Base-by-base conservation (phyloP, 1,140 invertebrate species). In the Sycophila sp. region DNA sequence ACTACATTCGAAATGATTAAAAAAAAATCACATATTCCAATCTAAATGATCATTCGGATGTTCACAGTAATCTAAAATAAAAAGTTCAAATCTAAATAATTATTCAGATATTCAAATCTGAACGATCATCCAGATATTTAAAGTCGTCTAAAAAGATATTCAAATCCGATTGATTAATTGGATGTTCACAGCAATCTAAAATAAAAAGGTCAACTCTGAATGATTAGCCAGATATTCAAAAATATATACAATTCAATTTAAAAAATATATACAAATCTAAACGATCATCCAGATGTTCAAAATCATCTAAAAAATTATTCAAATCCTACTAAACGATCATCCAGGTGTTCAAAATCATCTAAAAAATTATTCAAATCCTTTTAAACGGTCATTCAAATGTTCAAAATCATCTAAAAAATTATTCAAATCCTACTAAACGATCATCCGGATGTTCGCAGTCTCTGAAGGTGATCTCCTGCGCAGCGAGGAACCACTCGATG, bases 401-500 rank as follows among this genome's bases (percentile, higher is more conserved):
- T 66, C 26, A 55, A 26, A 5, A 15, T 26, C 15, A 3, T 11
- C 2, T 2, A 1, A 13, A 26, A 51, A 30, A 28, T 73, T 72
- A 73, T n/a, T n/a, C 59, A 40, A 73, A 75, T 38, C 17, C 2
- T 8, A 7, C 0, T 17, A 15, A 30, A n/a, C n/a, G n/a, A n/a
- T n/a, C n/a, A n/a, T n/a, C n/a, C n/a, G n/a, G n/a, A n/a, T n/a
- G n/a, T 56, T 13, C n/a, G 15, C 67, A 89, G 85, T 78, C 80
- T 38, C n/a, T 89, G 10, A 77, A 72, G 30, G 75, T 71, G 30
- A 71, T 91, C 38, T 91, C 90, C 36, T 91, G 90, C 75, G 81
- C 88, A 1, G 90, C 91, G 0, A 79, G 73, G 34, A 36, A 86
- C 2, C 79, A 87, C 73, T 40, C 72, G 3, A 87, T 90, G 1